Base-by-base conservation (phyloP, 2,888 invertebrate genomes). In the Anarsia innoxiella region DNA sequence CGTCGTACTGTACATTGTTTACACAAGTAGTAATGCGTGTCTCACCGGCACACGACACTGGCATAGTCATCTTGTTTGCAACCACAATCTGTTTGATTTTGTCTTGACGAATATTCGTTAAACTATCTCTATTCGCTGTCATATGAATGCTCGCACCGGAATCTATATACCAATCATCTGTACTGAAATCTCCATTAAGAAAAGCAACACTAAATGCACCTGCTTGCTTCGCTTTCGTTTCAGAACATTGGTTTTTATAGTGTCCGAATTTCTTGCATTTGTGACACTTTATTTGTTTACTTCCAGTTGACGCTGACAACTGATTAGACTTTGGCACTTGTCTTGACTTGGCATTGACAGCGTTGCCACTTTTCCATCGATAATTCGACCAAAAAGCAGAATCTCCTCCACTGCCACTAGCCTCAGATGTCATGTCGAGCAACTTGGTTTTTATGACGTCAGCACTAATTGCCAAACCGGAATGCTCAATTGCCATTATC, bases 151-250 rank as follows among this genome's bases (percentile, higher is more conserved):
- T 13, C 3, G 30, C 30, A 4, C 46, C 47, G 1, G 36, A 36
- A 12, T 49, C 47, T 2, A 49, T 25, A 15, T 49, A 47, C 44
- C 40, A 45, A 36, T 37, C 35, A 5, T 19, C 23, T 11, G 30
- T 27, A 2, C 11, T 39, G 11, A 31, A 54, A 2, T 28, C 25
- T 9, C 35, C 38, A 23, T 25, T 47, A 1, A 47, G 5, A 27
- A 51, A 50, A 5, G 47, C 32, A 0, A 39, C 48, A 40, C 45
- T 48, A 27, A 51, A 53, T 34, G 43, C 45, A n/a, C n/a, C n/a
- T 30, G 3, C 11, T 11, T 14, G 13, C 9, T 30, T n/a, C 10
- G 13, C 10, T 14, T 3, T 10, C 3, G 5, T 30, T 14, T 12
- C 12, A 3, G 10, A 23, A 11, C 36, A 30, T 32, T 31, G 12